Base-by-base conservation (phyloP, 2,888 invertebrate species). In the Coleophora deauratella region DNA sequence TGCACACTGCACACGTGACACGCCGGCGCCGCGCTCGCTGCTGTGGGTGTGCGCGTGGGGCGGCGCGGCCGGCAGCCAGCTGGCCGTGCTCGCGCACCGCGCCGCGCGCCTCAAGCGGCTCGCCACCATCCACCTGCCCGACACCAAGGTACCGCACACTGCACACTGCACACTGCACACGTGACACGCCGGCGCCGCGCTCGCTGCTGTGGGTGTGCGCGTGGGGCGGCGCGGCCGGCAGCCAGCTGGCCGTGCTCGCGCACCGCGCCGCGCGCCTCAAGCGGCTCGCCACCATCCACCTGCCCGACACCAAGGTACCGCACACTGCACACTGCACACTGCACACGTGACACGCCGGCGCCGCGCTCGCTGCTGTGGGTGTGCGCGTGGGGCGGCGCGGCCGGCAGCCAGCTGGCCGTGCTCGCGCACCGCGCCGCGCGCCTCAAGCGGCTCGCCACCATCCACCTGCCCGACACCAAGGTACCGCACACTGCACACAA, bases 151-250 rank as follows among this genome's bases (percentile, higher is more conserved):
- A 52, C 11, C 28, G 28, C 28, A 9, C 6, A 9, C 9, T 8
- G 28, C 28, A 8, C 28, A 28, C n/a, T n/a, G n/a, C n/a, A n/a
- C n/a, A n/a, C n/a, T n/a, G n/a, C n/a, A n/a, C n/a, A n/a, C n/a
- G n/a, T n/a, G n/a, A n/a, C n/a, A n/a, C n/a, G n/a, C n/a, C 89
- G 90, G 39, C 90, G 90, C 60, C 90, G 46, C 91, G 94, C 57
- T 94, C 93, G 54, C 93, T 96, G 66, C 86, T 97, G 52, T 98
- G 97, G 97, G 90, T 97, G 49, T 95, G 96, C 69, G 94, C 95
- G 48, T 21, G 21, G 21, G 21, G 21, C 21, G 91, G 90, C 63
- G 92, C 91, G 15, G 88, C 91, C 30, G 59, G 63, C 65, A 92
- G 91, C 60, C 93, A 93, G 64, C 93, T 95, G 46, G 90, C 95